phyloP scores from a whole-genome alignment of 2,888 invertebrate species.

The Pyrochroa serraticornis region DNA sequence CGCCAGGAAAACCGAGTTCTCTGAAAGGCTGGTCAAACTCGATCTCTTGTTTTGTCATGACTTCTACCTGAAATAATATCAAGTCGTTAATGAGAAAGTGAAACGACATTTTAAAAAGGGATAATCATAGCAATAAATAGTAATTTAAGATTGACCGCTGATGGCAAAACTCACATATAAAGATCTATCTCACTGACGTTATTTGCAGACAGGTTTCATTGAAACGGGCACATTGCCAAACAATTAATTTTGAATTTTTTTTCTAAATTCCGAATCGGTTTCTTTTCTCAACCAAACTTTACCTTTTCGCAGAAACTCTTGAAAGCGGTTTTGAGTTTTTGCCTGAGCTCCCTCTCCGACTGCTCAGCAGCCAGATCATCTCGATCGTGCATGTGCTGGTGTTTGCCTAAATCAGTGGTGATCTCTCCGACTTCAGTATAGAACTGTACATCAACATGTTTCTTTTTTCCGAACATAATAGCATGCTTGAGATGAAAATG shows the following conservation, averaged over 20 bases:
- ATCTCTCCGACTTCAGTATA: conserved; percentile 99
- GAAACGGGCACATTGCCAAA: too few species aligned
- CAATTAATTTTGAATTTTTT: too few species aligned
- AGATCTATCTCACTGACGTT: too few species aligned
- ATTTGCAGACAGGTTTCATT: too few species aligned
- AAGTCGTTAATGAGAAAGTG: conserved; percentile 7
- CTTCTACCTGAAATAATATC: conserved; percentile 68
- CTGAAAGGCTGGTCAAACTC: conserved; percentile 99
- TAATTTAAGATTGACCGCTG: too few species aligned
- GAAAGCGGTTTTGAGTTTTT: conserved; percentile 96
- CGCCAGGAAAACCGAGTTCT: conserved; percentile 97
- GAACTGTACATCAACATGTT: conserved; percentile 98
- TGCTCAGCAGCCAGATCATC: conserved; percentile 99
- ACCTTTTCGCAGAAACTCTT: conserved; percentile 98
- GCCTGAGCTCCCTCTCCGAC: conserved; percentile 93
- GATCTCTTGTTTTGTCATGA: conserved; percentile 94
- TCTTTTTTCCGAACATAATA: conserved; percentile 98
- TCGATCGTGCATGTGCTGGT: conserved; percentile 99
- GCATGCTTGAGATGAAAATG: conserved; percentile 99
- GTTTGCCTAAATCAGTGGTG: conserved; percentile 98
- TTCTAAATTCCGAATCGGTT: too few species aligned
- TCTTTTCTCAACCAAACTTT: too few species aligned
- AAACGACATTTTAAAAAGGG: too few species aligned
- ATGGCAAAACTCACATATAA: too few species aligned
- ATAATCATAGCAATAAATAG: too few species aligned